Percentiles rank a stretch among this genome's conserved stretches.
Conservation (phyloP, 1,140 invertebrate genomes). For the Drosophila lowei region DNA sequence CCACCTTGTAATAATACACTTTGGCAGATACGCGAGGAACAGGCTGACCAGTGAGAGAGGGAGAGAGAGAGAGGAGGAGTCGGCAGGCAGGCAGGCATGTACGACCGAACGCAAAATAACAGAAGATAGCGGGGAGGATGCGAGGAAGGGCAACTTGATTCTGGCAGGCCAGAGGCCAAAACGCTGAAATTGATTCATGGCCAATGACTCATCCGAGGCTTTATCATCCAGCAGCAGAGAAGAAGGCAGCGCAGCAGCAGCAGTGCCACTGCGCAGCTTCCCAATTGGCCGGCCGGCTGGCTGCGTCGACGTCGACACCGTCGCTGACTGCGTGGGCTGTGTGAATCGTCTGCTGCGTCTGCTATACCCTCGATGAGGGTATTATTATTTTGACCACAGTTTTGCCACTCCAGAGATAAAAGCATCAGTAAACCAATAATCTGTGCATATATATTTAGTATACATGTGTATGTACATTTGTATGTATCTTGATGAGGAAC, state of each 20-base stretch:
- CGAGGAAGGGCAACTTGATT: slow-evolving; percentile 24
- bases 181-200: slow-evolving; percentile 64
- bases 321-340: slow-evolving; percentile 24
- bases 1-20: no score
- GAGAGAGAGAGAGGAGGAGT: background rate
- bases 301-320: no score
- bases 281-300: slow-evolving; percentile 29
- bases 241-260: slow-evolving; percentile 3
- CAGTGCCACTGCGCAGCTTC: slow-evolving; percentile 5
- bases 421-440: no score
- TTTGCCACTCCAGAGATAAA: no score
- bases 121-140: background rate
- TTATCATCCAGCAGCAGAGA: slow-evolving; percentile 51
- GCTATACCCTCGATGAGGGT: background rate
- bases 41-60: no score
- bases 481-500: no score
- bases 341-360: slow-evolving; percentile 33
- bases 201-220: slow-evolving; percentile 60
- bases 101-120: background rate
- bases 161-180: slow-evolving; percentile 41
- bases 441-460: no score
- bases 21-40: no score
- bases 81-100: background rate
- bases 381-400: no score
- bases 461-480: no score